Conservation (phyloP, 1,140 invertebrate genomes). For the Zaprionus ghesquierei region DNA sequence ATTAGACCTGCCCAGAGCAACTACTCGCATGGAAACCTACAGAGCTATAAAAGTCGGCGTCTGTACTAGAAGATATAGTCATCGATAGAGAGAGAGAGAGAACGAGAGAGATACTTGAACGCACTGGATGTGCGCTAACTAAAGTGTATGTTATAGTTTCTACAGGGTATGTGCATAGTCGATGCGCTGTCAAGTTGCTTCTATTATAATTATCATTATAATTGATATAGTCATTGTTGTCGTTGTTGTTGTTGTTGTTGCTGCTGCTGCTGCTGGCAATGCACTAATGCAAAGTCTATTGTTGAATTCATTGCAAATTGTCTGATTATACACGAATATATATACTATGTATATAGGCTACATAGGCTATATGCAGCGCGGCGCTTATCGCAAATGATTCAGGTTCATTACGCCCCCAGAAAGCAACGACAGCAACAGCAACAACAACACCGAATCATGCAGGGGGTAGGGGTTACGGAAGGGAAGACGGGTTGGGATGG, state of each 20-base stretch:
- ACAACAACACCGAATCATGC: background rate
- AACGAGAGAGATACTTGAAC: too few species aligned
- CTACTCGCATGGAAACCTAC: background rate
- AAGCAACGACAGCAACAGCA: slow-evolving; percentile 15
- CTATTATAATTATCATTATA: background rate
- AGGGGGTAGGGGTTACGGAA: too few species aligned
- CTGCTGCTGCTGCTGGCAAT: slow-evolving; percentile 4
- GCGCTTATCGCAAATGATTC: slow-evolving; percentile 60
- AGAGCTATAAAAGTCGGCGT: background rate
- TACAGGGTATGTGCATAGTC: background rate
- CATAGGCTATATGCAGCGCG: background rate
- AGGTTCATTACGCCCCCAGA: slow-evolving; percentile 66
- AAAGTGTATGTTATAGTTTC: background rate
- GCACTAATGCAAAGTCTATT: slow-evolving; percentile 30
- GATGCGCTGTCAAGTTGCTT: background rate
- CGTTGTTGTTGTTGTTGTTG: too few species aligned
- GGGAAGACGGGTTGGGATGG: background rate
- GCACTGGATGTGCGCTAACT: background rate
- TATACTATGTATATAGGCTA: background rate
- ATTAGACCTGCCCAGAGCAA: background rate
- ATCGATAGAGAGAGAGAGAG: too few species aligned
- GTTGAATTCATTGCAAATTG: slow-evolving; percentile 6
- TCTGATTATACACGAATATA: slow-evolving; percentile 20
- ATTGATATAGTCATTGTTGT: background rate
- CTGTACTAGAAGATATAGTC: too few species aligned